Base-by-base conservation (phyloP, 2,113 vertebrate genomes). In the Tyrannus savana region DNA sequence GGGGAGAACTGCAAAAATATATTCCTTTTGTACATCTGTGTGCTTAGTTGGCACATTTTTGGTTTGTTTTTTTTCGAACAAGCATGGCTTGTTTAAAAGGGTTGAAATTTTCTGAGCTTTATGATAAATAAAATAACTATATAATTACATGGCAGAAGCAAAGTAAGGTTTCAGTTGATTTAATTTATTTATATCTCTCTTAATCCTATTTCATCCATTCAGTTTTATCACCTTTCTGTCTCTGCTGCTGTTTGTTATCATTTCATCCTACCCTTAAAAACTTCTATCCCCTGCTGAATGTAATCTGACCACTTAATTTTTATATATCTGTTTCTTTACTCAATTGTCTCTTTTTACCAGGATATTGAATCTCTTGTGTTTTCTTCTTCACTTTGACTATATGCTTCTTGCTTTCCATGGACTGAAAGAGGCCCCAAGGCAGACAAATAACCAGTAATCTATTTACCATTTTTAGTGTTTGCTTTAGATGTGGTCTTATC, bases 251-350 rank as follows among this genome's bases (percentile, higher is more conserved):
- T 58, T 64, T 89, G 35, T 90, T 97, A 79, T 84, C 68, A 73
- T 53, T 74, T 33, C 46, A 94, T 83, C 22, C 56, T 55, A 72
- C 83, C 56, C 58, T 64, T 50, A 84, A 71, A 74, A 66, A 56
- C 55, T 85, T 94, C 93, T 63, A 75, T 86, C 18, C 21, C 14
- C 14, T 19, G 59, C 9, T 84, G 82, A 89, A 77, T 77, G 33
- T 44, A 89, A 76, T 89, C 85, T 94, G 74, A 74, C 15, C 53
- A 37, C 47, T 96, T 80, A 87, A 85, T 91, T 87, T 72, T 59
- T 64, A 33, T 64, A 25, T 85, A 77, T 83, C 30, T 85, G 44
- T 68, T 58, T 23, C 67, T 92, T 95, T 87, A 49, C 52, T 92
- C 93, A 18, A 17, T 59, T 84, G 41, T 71, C 12, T 84, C n/a